Conservation (phyloP, 2,113 vertebrate species). For the Mus pahari region DNA sequence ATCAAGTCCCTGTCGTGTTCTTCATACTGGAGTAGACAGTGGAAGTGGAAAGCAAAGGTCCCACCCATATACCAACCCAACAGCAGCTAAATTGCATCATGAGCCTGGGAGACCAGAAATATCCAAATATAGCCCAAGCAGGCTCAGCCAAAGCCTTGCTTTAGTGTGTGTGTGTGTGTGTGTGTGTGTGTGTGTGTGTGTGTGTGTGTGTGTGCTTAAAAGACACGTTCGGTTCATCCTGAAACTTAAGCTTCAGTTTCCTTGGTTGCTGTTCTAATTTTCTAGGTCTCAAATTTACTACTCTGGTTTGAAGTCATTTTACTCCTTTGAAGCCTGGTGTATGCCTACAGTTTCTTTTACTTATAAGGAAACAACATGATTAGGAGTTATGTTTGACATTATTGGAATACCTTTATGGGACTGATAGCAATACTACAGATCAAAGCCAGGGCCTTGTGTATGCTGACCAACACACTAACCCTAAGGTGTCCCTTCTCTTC, state of each 20-base stretch:
- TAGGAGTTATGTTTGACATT: slow-evolving; percentile 38
- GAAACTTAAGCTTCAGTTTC: background rate
- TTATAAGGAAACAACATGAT: background rate
- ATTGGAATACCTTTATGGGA: background rate
- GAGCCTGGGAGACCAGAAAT: background rate
- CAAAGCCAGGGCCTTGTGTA: background rate
- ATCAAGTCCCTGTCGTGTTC: background rate
- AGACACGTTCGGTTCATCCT: background rate
- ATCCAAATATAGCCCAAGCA: background rate
- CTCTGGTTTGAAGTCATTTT: slow-evolving; percentile 4
- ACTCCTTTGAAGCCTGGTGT: background rate
- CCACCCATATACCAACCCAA: background rate
- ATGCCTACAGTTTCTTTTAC: background rate
- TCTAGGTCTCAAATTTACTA: slow-evolving; percentile 9
- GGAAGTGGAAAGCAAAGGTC: background rate
- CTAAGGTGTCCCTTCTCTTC: background rate
- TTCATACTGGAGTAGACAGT: background rate
- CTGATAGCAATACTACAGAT: background rate
- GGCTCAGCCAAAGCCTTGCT: background rate
- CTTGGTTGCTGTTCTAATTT: background rate
- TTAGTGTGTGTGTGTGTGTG: background rate
- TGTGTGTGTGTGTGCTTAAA: background rate
- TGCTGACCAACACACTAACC: background rate
- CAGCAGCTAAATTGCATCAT: background rate
- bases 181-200: rapidly evolving